phyloP scores from a whole-genome alignment of 2,797 vertebrate species.

The Tadarida brasiliensis region DNA sequence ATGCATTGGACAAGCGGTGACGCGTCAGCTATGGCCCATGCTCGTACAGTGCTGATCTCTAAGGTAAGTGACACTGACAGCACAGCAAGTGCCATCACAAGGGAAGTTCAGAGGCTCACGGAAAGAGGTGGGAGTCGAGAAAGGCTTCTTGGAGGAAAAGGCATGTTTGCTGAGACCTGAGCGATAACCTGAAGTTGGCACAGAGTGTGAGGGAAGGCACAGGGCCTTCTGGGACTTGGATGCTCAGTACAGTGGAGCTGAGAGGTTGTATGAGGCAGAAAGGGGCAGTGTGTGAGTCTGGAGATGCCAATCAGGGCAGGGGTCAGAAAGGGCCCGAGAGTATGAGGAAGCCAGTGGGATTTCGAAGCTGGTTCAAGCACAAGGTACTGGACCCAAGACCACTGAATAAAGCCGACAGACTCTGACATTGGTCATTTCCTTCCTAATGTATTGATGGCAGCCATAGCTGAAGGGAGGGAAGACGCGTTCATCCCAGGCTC shows the following conservation, averaged over 20 bases:
- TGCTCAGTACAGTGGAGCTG: neutral
- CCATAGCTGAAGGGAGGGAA: neutral
- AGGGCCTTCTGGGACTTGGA: neutral
- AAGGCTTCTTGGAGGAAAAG: conserved; percentile 17
- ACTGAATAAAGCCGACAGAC: neutral
- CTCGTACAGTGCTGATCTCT: neutral
- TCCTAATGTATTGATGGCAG: neutral
- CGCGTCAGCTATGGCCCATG: neutral
- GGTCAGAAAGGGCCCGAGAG: neutral
- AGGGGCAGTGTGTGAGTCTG: neutral
- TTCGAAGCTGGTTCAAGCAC: neutral
- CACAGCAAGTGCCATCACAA: neutral
- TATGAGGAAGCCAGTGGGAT: neutral
- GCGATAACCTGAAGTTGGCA: neutral
- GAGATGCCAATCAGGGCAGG: neutral
- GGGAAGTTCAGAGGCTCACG: neutral
- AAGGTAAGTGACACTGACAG: neutral
- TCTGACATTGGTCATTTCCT: neutral
- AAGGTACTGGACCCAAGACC: neutral
- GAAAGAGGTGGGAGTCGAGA: neutral
- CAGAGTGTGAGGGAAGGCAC: neutral
- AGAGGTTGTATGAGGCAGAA: neutral
- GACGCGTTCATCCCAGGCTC: neutral
- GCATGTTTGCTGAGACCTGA: neutral
- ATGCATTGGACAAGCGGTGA: neutral